Evolutionary conservation across 1,140 invertebrate genomes (phyloP), one percentile per base, ranked within the genome.

Genomic region (Camponotus pennsylvanicus): DNA sequence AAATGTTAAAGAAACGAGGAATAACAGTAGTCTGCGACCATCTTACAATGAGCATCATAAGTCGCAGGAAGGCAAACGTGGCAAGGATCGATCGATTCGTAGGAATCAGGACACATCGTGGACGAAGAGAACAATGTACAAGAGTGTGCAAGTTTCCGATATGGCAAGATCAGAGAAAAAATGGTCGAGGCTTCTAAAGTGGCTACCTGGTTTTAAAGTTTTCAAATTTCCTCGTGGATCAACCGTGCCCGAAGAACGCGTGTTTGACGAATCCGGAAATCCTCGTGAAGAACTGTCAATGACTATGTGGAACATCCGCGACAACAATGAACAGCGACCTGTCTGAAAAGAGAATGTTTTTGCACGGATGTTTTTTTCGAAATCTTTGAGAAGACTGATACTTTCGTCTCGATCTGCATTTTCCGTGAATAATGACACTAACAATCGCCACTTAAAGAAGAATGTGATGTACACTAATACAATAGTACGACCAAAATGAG

Each of bases 161-260:
- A 59, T 86, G 8, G 55, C 76, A 42, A 69, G 37, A 15, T 84
- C 80, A 9, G 86, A 86, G 8, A 93, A 93, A 32, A 94, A 93
- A 63, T 95, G 94, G 94, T 94, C 94, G 93, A 84, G 89, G 6
- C 34, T 94, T 2, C 78, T 95, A 7, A 92, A 93, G 42, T 95
- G 94, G 94, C 67, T 95, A 3, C 93, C 94, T 0, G 88, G 90
- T 4, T 61, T 92, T 0, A 93, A 93, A 57, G 69, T 83, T 0
- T 86, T 92, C 7, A 92, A 89, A 21, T 64, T 93, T 40, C 32
- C 84, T 34, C 64, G 86, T 11, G 82, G 89, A 66, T 49, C 55
- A 11, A 85, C 84, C 18, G 71, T 85, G 6, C 71, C 89, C 11
- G 86, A 86, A 7, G 82, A 91, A 34, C 63, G 57, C 9, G 73